phyloP scores from a whole-genome alignment of 1,140 invertebrate genomes.

The Acromyrmex echinatior region DNA sequence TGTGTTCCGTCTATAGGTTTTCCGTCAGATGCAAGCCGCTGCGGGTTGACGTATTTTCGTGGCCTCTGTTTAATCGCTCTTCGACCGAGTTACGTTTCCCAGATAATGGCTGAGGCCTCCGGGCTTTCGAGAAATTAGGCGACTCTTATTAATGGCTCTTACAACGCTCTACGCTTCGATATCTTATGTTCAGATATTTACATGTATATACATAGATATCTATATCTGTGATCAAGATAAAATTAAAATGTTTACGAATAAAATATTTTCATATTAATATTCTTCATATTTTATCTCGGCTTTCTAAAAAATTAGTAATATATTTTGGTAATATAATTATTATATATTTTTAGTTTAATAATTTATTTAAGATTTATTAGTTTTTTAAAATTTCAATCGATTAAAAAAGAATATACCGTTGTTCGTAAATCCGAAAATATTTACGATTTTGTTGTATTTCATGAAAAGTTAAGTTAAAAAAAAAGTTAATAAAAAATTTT shows the following conservation, averaged over 20 bases:
- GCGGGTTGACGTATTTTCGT: slow-evolving; percentile 75
- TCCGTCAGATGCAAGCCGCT: slow-evolving; percentile 72
- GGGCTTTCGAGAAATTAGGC: slow-evolving; percentile 74
- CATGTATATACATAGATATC: not conserved
- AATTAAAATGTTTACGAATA: slow-evolving; percentile 15
- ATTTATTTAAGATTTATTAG: slow-evolving; percentile 7
- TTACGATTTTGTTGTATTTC: no score
- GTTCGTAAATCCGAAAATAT: no score
- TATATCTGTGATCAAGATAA: not conserved
- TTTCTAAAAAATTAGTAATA: not conserved
- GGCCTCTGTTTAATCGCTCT: slow-evolving; percentile 72
- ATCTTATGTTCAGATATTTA: not conserved
- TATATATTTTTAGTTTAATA: not conserved
- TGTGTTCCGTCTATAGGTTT: slow-evolving; percentile 76
- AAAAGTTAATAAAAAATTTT: not conserved
- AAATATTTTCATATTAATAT: not conserved
- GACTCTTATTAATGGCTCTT: slow-evolving; percentile 71
- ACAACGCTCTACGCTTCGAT: not conserved
- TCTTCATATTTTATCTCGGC: not conserved
- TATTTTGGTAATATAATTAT: slow-evolving; percentile 1
- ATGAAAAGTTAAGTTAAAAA: no score
- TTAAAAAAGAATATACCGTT: not conserved
- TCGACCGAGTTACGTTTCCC: slow-evolving; percentile 75
- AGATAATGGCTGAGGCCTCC: slow-evolving; percentile 67
- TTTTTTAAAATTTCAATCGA: not conserved